Conservation (phyloP, 2,113 vertebrate species). For the Cynopterus brachyotis region DNA sequence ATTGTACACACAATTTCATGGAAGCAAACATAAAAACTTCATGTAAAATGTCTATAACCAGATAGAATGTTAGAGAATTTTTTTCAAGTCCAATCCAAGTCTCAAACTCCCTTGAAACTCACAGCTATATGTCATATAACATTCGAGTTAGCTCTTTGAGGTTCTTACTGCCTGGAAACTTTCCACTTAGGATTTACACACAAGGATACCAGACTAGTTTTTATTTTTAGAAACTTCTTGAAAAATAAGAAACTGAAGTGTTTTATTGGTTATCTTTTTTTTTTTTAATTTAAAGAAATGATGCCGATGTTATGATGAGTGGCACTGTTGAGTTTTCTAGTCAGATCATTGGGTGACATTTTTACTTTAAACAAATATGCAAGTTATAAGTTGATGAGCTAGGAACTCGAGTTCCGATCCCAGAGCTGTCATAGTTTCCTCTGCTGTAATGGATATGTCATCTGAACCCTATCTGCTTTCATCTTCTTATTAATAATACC, state of each 20-base stretch:
- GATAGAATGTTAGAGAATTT: background rate
- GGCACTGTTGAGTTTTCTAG: background rate
- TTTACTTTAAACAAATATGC: slow-evolving; percentile 14
- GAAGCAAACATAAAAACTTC: slow-evolving; percentile 14
- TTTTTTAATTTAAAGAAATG: background rate
- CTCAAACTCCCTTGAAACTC: background rate
- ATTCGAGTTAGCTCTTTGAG: slow-evolving; percentile 13
- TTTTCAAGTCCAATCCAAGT: background rate
- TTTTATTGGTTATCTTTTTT: background rate
- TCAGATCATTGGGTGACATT: background rate
- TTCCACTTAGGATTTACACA: background rate
- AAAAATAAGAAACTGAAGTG: background rate
- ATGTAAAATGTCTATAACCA: background rate
- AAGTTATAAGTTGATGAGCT: background rate
- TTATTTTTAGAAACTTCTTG: background rate
- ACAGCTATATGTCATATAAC: background rate
- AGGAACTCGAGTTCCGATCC: background rate
- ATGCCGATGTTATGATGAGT: background rate
- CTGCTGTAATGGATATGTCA: background rate
- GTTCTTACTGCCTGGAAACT: slow-evolving; percentile 15
- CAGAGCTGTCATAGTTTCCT: slow-evolving; percentile 27
- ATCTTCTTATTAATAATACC: slow-evolving; percentile 28
- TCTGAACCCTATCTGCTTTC: background rate
- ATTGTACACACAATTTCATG: background rate
- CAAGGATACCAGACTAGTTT: background rate